A percentile compares a stretch with the other conserved stretches of the same genome.
These are phyloP conservation scores for Lucilia cuprina DNA, from an alignment of 1,140 invertebrate species.

Conservation along the genomic window DNA sequence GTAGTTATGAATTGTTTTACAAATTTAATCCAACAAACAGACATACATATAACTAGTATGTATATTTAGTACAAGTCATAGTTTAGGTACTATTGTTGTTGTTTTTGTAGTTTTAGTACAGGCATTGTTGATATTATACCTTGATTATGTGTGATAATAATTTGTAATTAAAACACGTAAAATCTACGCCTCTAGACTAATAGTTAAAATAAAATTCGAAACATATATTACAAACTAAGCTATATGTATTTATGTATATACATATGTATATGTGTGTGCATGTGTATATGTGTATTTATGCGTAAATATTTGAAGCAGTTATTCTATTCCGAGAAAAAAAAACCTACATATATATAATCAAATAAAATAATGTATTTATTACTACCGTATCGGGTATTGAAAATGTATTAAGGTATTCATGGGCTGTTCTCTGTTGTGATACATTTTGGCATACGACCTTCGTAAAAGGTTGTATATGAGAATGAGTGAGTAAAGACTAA, in stretches of 20 bases:
- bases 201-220: not conserved
- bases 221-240: too few relatives aligned
- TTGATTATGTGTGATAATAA: constrained; percentile 8
- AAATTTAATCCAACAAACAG: too few relatives aligned
- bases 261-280: not conserved
- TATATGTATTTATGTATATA: too few relatives aligned
- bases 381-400: not conserved
- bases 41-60: too few relatives aligned
- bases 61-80: not conserved
- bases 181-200: not conserved
- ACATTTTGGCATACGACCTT: not conserved
- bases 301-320: too few relatives aligned
- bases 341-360: too few relatives aligned
- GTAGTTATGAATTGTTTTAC: too few relatives aligned
- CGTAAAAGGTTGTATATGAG: not conserved
- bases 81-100: not conserved
- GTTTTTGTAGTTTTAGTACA: not conserved
- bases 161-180: constrained; percentile 11
- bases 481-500: not conserved
- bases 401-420: not conserved
- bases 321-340: too few relatives aligned
- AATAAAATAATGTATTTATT: not conserved
- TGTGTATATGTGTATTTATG: not conserved
- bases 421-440: not conserved
- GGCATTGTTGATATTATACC: not conserved